These are phyloP conservation scores for Parthenolecanium corni DNA, from an alignment of 2,888 invertebrate species.

Conservation along the genomic window DNA sequence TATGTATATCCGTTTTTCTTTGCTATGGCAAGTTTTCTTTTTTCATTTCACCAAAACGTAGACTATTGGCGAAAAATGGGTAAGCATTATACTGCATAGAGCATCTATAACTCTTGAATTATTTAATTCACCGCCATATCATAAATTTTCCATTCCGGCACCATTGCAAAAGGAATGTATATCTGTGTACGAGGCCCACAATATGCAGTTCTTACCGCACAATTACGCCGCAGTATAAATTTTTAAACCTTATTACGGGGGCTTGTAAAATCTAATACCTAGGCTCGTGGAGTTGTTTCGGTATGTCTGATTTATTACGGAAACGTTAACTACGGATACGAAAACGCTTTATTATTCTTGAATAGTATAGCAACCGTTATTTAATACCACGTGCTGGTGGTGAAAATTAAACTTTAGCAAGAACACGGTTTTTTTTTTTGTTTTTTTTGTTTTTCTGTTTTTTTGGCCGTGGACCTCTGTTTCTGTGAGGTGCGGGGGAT, in stretches of 20 bases:
- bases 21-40: no score
- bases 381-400: slow-evolving; percentile 2
- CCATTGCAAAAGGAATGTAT: slow-evolving; percentile 1
- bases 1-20: no score
- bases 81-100: slow-evolving; percentile 11
- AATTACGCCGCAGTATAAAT: slow-evolving; percentile 26
- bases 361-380: background rate
- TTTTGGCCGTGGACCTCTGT: no score
- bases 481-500: no score
- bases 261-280: slow-evolving; percentile 9
- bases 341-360: slow-evolving; percentile 6
- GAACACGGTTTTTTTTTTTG: no score
- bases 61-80: background rate
- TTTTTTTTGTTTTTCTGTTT: no score
- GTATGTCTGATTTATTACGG: slow-evolving; percentile 14
- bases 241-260: slow-evolving; percentile 24
- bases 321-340: background rate
- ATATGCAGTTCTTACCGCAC: slow-evolving; percentile 26
- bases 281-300: slow-evolving; percentile 6
- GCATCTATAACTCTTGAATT: slow-evolving; percentile 23
- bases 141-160: slow-evolving; percentile 20
- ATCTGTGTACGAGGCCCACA: slow-evolving; percentile 7
- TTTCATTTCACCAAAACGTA: no score
- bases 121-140: slow-evolving; percentile 17
- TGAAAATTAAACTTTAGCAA: background rate